These are phyloP conservation scores for Colaptes auratus DNA, from an alignment of 2,113 vertebrate genomes.

Conservation along the genomic window DNA sequence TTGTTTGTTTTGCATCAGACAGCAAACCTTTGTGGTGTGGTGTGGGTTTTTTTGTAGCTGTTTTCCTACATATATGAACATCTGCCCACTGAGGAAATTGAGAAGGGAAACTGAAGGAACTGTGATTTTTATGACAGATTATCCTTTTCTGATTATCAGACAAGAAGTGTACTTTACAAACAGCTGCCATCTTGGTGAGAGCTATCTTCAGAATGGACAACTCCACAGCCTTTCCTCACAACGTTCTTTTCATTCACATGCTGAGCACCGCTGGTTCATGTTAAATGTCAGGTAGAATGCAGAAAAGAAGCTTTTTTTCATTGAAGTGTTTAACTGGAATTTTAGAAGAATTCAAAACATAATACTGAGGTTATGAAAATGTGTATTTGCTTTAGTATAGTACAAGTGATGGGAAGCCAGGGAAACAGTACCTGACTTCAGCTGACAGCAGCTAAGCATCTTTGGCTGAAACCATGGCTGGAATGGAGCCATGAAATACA, in stretches of 20 bases:
- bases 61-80: background rate
- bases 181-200: background rate
- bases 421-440: background rate
- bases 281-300: background rate
- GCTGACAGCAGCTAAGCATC: background rate
- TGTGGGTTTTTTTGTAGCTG: accelerated
- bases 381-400: background rate
- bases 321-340: background rate
- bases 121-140: background rate
- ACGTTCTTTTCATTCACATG: background rate
- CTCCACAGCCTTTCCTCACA: background rate
- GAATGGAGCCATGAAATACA: background rate
- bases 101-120: background rate
- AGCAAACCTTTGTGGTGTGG: background rate
- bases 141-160: background rate
- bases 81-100: background rate
- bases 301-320: background rate
- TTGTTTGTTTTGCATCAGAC: background rate
- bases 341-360: background rate
- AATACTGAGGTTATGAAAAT: background rate
- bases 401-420: background rate
- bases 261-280: background rate
- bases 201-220: background rate
- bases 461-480: background rate
- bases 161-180: background rate